These are phyloP conservation scores for Heterodera carotae DNA, from an alignment of 1,140 invertebrate genomes.

Conservation along the genomic window DNA sequence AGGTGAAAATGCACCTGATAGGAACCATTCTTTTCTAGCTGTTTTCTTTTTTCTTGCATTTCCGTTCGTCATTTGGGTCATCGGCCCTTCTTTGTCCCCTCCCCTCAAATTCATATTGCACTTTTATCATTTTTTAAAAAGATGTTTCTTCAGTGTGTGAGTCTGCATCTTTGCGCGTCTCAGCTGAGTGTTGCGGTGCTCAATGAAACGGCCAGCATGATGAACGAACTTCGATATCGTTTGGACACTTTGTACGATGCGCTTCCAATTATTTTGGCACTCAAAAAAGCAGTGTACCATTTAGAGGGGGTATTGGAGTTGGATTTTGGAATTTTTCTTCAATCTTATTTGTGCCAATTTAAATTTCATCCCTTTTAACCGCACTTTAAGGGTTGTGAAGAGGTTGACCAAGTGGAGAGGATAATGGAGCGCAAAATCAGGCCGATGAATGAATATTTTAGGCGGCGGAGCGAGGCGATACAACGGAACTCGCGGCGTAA, in stretches of 20 bases:
- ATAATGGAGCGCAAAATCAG: conserved; percentile 10
- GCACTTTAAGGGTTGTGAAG: conserved; percentile 22
- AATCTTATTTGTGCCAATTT: neutral
- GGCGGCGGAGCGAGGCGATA: neutral
- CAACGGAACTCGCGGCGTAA: neutral
- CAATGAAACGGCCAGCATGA: conserved; percentile 9
- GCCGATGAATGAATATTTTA: conserved; percentile 21
- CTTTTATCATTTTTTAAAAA: conserved; percentile 19
- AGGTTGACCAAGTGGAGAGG: neutral
- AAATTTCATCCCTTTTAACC: conserved; percentile 7
- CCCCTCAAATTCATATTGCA: conserved; percentile 14
- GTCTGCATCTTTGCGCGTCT: conserved; percentile 28
- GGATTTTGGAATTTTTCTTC: neutral
- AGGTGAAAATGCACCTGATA: conserved; percentile 4
- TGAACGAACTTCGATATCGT: conserved; percentile 17
- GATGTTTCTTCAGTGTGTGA: conserved; percentile 38
- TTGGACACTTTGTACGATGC: conserved; percentile 18
- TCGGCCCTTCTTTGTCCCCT: too few species aligned
- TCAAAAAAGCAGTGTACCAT: conserved; percentile 20
- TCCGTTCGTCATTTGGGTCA: too few species aligned
- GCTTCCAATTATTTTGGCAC: conserved; percentile 8
- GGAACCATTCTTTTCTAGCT: too few species aligned
- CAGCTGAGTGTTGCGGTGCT: conserved; percentile 21
- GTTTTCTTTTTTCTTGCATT: too few species aligned
- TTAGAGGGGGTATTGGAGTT: conserved; percentile 17